These are phyloP conservation scores for Leptatherina wallacei DNA, from an alignment of 2,797 vertebrate species.

Conservation along the genomic window DNA sequence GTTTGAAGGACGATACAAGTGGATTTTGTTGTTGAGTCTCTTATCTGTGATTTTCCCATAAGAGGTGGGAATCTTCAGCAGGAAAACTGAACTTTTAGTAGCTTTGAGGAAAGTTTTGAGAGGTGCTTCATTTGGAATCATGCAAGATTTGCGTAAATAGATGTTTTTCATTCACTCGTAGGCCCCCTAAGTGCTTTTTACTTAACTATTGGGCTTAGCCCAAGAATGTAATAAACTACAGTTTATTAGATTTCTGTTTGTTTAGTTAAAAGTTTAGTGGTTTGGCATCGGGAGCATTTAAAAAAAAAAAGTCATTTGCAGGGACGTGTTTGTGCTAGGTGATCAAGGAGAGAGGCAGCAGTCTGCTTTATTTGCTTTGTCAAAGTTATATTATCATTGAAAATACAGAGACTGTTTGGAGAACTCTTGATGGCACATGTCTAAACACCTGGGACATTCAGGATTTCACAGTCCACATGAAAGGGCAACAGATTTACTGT, in stretches of 20 bases:
- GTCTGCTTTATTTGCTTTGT: slow-evolving; percentile 15
- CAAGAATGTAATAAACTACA: background rate
- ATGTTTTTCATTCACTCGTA: background rate
- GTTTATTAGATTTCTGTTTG: background rate
- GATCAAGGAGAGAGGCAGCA: slow-evolving; percentile 1
- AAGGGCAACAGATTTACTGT: background rate
- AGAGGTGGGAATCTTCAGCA: background rate
- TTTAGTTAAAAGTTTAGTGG: background rate
- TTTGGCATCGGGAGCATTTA: slow-evolving; percentile 4
- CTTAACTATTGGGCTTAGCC: background rate
- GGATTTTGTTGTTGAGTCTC: slow-evolving; percentile 8
- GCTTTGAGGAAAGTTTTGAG: no score
- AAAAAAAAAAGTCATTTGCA: background rate
- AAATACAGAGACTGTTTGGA: slow-evolving; percentile 18
- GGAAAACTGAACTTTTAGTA: background rate
- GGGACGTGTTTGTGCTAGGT: background rate
- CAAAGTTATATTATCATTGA: slow-evolving; percentile 1
- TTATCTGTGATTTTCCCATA: slow-evolving; percentile 4
- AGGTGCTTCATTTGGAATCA: background rate
- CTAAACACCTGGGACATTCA: background rate
- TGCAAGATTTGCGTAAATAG: background rate
- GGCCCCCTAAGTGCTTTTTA: background rate
- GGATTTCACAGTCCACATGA: slow-evolving; percentile 6
- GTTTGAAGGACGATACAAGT: slow-evolving; percentile 17
- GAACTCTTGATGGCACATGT: slow-evolving; percentile 9